Base-by-base conservation (phyloP, 1,140 invertebrate species). In the Cydia fagiglandana region DNA sequence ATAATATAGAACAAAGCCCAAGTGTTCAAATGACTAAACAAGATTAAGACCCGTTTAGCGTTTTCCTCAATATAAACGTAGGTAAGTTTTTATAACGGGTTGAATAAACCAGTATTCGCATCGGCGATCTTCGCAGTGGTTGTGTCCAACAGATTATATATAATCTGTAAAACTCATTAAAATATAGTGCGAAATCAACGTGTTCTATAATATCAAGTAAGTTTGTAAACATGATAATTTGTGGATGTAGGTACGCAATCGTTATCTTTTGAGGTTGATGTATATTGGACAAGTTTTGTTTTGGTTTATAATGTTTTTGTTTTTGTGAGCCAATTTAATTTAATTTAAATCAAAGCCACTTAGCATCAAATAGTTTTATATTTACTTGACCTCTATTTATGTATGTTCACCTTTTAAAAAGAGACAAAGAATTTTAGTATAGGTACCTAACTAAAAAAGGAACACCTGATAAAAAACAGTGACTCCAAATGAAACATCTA, bases 21-120 rank as follows among this genome's bases (percentile, higher is more conserved):
- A 15, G 47, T 0, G 7, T 20, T 17, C 53, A 56, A 56, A 56
- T 15, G 47, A 50, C 53, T 56, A 24, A 61, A 24, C 56, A 61
- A 12, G 20, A 61, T 61, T 61, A 24, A 61, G 56, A 61, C 20
- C 56, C 56, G 56, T 20, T 61, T 61, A 61, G 12, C 56, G 38
- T 70, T 70, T 70, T 70, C 66, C 66, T 70, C 34, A 70, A 30
- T 64, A 70, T 70, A 70, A 70, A 45, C 66, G 34, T 10, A n/a
- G 64, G 7, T 24, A 64, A 10, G 64, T 70, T 70, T 70, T 70
- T 70, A 70, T 70, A 70, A 70, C 66, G 66, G 34, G 30, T 38
- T 38, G 64, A 70, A 17, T 10, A 17, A 68, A 70, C 66, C 66
- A 70, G 66, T 70, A 17, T 7, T 38, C 66, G 38, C n/a, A 17